phyloP scores from a whole-genome alignment of 2,113 vertebrate species.

The Catharus bicknelli region DNA sequence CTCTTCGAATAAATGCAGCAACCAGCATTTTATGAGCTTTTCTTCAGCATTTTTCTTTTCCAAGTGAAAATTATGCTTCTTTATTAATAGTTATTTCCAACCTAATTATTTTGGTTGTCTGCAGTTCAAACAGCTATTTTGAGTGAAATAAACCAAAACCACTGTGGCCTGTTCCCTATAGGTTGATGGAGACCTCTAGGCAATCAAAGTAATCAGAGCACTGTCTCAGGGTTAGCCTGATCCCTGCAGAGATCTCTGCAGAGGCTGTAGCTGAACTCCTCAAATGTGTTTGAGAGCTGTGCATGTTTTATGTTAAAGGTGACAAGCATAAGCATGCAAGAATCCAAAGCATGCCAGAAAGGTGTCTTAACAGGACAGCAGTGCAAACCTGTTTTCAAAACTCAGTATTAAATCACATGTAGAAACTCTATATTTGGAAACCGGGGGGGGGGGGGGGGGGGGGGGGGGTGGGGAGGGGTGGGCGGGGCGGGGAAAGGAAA shows the following conservation, averaged over 20 bases:
- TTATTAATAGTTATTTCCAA: constrained; percentile 18
- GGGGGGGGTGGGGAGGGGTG: too few species aligned
- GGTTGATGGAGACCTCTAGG: not conserved
- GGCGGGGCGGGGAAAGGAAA: too few species aligned
- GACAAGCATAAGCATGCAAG: not conserved
- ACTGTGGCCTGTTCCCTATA: not conserved
- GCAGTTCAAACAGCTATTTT: constrained; percentile 24
- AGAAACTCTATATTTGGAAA: not conserved
- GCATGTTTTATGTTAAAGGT: not conserved
- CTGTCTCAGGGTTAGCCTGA: not conserved
- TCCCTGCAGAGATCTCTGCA: not conserved
- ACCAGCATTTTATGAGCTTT: not conserved
- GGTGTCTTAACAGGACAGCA: not conserved
- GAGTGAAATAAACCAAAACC: not conserved
- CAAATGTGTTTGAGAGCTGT: not conserved
- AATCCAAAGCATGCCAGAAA: not conserved
- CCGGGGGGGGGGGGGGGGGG: too few species aligned
- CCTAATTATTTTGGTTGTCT: constrained; percentile 13
- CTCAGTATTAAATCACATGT: not conserved
- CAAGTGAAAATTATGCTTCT: not conserved
- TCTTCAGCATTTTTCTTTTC: not conserved
- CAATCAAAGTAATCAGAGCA: constrained; percentile 2
- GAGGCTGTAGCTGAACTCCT: constrained; percentile 3
- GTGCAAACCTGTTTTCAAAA: not conserved
- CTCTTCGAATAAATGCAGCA: not conserved